phyloP scores from a whole-genome alignment of 2,888 invertebrate genomes.

The Ischnura elegans region DNA sequence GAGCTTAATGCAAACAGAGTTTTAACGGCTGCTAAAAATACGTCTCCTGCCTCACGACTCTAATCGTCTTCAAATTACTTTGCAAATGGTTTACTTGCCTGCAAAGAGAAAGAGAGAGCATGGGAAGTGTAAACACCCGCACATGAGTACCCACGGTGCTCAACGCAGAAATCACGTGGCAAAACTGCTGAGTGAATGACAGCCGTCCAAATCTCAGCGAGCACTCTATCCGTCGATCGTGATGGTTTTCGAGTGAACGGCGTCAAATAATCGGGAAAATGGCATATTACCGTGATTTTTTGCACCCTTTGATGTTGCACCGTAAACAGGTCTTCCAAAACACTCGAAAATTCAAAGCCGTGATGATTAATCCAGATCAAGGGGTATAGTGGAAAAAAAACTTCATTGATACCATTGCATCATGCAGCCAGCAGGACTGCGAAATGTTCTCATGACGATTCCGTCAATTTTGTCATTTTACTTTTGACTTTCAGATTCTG shows the following conservation, averaged over 20 bases:
- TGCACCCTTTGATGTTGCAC: too few relatives aligned
- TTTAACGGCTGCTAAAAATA: background rate
- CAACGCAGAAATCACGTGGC: background rate
- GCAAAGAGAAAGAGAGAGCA: background rate
- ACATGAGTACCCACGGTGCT: background rate
- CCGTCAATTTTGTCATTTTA: too few relatives aligned
- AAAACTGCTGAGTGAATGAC: background rate
- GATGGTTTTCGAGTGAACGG: background rate
- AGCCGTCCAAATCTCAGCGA: background rate
- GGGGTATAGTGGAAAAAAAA: too few relatives aligned
- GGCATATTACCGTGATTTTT: background rate
- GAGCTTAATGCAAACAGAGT: conserved; percentile 24
- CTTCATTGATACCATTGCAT: too few relatives aligned
- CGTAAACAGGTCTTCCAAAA: too few relatives aligned
- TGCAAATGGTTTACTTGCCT: background rate
- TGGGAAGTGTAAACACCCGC: background rate
- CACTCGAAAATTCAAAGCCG: too few relatives aligned
- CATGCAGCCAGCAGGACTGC: too few relatives aligned
- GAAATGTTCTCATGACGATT: too few relatives aligned
- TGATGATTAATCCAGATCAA: too few relatives aligned
- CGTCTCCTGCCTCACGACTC: conserved; percentile 4
- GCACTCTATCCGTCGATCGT: background rate
- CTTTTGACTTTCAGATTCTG: too few relatives aligned
- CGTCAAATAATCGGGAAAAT: background rate
- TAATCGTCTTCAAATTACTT: conserved; percentile 26